Conservation (phyloP, 2,113 vertebrate genomes). For the Xenus cinereus region DNA sequence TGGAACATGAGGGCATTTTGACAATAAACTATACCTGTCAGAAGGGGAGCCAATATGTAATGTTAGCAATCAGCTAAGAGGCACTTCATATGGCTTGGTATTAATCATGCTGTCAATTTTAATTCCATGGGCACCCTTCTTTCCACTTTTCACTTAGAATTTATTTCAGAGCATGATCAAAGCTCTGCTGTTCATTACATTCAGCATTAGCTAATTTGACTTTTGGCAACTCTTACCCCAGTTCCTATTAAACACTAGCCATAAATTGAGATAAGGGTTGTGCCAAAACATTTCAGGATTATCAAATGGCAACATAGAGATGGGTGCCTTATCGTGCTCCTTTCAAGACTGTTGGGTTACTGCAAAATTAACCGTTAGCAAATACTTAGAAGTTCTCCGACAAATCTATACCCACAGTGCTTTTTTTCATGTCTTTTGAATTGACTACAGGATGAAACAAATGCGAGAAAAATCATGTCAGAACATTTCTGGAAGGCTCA, state of each 20-base stretch:
- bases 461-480: background rate
- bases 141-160: conserved; percentile 32
- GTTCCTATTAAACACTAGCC: background rate
- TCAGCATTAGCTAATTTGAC: conserved; percentile 51
- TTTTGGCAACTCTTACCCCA: conserved; percentile 36
- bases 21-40: background rate
- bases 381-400: background rate
- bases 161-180: conserved; percentile 41
- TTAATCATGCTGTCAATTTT: conserved; percentile 47
- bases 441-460: background rate
- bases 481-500: background rate
- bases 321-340: background rate
- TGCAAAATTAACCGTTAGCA: background rate
- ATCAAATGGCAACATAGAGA: background rate
- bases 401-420: background rate
- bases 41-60: background rate
- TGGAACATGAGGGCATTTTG: background rate
- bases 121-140: conserved; percentile 21
- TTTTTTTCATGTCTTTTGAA: background rate
- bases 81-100: background rate
- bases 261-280: conserved; percentile 22
- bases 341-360: background rate
- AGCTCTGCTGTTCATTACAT: conserved; percentile 36
- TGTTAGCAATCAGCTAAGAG: conserved; percentile 30
- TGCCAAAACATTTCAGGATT: conserved; percentile 36